Evolutionary conservation across 2,888 invertebrate species (phyloP).

Genomic region (Phortica magna): DNA sequence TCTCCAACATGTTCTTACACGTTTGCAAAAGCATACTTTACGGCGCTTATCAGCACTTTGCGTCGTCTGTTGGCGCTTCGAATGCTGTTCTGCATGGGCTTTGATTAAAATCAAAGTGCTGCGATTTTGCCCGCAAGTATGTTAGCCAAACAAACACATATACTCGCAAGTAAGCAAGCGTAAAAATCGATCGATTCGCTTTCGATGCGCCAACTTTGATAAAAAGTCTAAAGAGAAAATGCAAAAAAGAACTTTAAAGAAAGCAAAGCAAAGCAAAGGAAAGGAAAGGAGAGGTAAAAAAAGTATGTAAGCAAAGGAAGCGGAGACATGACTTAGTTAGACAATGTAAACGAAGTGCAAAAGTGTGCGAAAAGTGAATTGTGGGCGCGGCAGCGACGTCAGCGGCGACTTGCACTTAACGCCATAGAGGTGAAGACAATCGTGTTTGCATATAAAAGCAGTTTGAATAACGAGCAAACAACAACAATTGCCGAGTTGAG

Average conservation of each 20-base stretch:
- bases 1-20: not conserved
- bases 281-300: not conserved
- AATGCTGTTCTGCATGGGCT: not conserved
- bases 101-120: slow-evolving; percentile 31
- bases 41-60: slow-evolving; percentile 17
- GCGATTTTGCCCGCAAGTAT: slow-evolving; percentile 25
- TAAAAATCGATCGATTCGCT: slow-evolving; percentile 2
- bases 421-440: slow-evolving; percentile 38
- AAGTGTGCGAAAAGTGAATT: not conserved
- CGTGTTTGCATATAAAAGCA: slow-evolving; percentile 37
- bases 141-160: slow-evolving; percentile 5
- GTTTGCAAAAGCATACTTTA: not conserved
- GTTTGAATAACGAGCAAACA: slow-evolving; percentile 31
- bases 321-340: slow-evolving; percentile 2
- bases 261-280: no score
- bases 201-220: slow-evolving; percentile 17
- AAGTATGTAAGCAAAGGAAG: not conserved
- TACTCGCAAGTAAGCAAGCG: no score
- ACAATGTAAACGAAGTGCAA: slow-evolving; percentile 12
- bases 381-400: not conserved
- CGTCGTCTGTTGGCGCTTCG: not conserved
- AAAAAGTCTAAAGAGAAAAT: not conserved
- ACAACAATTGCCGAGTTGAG: not conserved
- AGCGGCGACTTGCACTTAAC: slow-evolving; percentile 24
- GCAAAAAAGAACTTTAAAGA: not conserved